These are phyloP conservation scores for Crambe crambe DNA, from an alignment of 37 sponge, comb jelly and placozoan genomes.

Conservation along the genomic window DNA sequence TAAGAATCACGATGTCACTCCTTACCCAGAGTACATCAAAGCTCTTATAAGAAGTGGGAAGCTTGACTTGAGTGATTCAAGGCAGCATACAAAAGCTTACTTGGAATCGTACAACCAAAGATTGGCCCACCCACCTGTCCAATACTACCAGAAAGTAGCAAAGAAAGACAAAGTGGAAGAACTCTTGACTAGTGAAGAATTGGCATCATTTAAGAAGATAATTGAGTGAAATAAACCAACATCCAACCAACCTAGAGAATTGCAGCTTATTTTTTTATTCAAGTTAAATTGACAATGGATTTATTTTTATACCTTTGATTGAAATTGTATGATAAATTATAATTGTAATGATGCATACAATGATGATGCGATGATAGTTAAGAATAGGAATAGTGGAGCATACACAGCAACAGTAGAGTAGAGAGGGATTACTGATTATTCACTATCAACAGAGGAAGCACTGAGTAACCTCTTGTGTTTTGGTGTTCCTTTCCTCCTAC, in stretches of 20 bases:
- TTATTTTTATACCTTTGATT: too few relatives aligned
- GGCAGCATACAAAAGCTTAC: constrained; percentile 75
- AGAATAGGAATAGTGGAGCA: too few relatives aligned
- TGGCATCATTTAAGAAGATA: constrained; percentile 36
- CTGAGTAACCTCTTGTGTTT: constrained; percentile 23
- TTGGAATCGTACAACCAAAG: constrained; percentile 59
- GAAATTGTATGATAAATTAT: too few relatives aligned
- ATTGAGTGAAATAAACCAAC: constrained; percentile 1
- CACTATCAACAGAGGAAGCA: constrained; percentile 4
- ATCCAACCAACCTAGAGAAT: too few relatives aligned
- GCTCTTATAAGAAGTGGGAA: constrained; percentile 11
- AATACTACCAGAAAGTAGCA: constrained; percentile 76
- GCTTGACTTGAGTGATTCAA: constrained; percentile 37
- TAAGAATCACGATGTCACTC: constrained; percentile 68
- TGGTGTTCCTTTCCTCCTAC: constrained; percentile 51
- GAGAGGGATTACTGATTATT: background rate
- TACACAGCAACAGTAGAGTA: too few relatives aligned
- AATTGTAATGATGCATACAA: too few relatives aligned
- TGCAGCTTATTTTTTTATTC: too few relatives aligned
- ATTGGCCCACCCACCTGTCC: constrained; percentile 63
- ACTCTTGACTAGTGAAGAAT: constrained; percentile 50
- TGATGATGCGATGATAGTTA: too few relatives aligned
- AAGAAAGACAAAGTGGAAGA: constrained; percentile 71
- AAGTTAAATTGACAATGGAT: too few relatives aligned
- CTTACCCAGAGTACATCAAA: constrained; percentile 85